Conservation (phyloP, 2,888 invertebrate genomes). For the Pyrocoelia pectoralis region DNA sequence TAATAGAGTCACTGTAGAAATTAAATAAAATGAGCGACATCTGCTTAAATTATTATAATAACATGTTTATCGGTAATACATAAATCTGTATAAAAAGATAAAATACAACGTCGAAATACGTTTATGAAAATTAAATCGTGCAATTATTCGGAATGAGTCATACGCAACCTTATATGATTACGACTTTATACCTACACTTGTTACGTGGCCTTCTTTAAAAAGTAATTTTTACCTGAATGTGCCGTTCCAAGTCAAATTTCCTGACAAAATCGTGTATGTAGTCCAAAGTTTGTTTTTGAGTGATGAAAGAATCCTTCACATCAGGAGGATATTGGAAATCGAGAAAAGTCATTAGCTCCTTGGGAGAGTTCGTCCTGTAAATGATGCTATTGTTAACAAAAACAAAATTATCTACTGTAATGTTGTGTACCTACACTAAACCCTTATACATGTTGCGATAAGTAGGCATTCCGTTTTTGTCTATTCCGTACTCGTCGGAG, state of each 20-base stretch:
- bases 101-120: too few relatives aligned
- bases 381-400: too few relatives aligned
- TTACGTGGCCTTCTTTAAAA: background rate
- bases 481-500: slow-evolving; percentile 68
- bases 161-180: too few relatives aligned
- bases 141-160: too few relatives aligned
- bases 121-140: too few relatives aligned
- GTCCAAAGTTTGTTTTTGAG: slow-evolving; percentile 70
- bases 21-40: too few relatives aligned
- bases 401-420: background rate
- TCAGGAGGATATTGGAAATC: slow-evolving; percentile 71
- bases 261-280: slow-evolving; percentile 75
- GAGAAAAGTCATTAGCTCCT: slow-evolving; percentile 80
- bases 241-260: background rate
- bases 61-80: too few relatives aligned
- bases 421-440: slow-evolving; percentile 67
- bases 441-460: slow-evolving; percentile 71
- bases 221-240: background rate
- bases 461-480: slow-evolving; percentile 48
- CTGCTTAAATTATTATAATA: too few relatives aligned
- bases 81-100: too few relatives aligned
- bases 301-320: slow-evolving; percentile 68
- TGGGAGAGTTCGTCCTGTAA: slow-evolving; percentile 78
- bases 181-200: too few relatives aligned
- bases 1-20: too few relatives aligned